A percentile compares a stretch with the other conserved stretches of the same genome.
phyloP scores from a whole-genome alignment of 2,113 vertebrate genomes.

The Corynorhinus townsendii region DNA sequence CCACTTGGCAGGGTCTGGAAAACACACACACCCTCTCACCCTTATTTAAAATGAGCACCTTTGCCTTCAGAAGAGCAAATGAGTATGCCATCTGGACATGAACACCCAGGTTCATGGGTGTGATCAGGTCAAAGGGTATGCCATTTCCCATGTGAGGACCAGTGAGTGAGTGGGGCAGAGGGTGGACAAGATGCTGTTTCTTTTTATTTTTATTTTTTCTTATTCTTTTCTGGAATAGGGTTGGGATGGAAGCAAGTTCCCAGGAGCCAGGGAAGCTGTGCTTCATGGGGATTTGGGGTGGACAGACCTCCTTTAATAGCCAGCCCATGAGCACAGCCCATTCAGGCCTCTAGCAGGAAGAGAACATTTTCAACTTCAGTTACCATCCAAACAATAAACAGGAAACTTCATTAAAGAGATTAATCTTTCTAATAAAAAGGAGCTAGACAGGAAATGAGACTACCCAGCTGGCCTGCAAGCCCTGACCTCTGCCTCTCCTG shows the following conservation, averaged over 20 bases:
- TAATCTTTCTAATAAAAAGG: background rate
- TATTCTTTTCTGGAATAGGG: background rate
- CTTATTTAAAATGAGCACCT: background rate
- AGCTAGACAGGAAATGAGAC: background rate
- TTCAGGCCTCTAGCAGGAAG: background rate
- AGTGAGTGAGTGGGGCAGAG: background rate
- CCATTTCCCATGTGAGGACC: background rate
- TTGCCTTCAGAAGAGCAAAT: background rate
- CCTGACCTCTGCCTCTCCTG: accelerated
- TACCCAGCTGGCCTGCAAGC: accelerated
- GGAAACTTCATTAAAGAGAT: background rate
- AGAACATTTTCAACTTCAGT: background rate
- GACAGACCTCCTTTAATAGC: background rate
- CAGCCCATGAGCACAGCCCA: background rate
- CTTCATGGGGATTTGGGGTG: background rate
- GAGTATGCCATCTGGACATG: accelerated
- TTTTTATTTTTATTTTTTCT: too few relatives aligned
- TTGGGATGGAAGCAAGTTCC: background rate
- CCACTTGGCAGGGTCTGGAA: background rate
- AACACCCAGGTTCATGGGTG: background rate
- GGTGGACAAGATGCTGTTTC: accelerated
- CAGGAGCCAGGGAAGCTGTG: background rate
- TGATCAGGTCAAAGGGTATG: accelerated
- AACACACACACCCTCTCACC: accelerated
- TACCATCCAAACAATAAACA: background rate